Evolutionary conservation across 2,888 invertebrate species (phyloP), one percentile per base, ranked within the genome.

Genomic region (Dryobotodes eremita): DNA sequence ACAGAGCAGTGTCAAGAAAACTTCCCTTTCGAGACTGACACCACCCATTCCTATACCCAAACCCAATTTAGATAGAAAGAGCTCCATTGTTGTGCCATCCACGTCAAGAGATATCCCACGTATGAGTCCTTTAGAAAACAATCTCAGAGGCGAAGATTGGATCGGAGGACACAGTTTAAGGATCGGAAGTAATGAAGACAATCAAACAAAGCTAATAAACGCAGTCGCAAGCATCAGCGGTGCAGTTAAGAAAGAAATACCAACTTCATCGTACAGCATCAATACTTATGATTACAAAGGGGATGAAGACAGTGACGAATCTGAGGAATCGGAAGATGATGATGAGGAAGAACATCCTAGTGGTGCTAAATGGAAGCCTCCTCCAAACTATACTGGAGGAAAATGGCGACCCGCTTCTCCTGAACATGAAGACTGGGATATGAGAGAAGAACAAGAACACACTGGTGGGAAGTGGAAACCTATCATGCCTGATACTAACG

Each of bases 341-440:
- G 97, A 97, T 1, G 97, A 97, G 8, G 97, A 97, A 68, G 96
- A 96, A 55, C 92, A 92, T 61, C 86, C 90, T 81, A 98, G 97
- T 8, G 98, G 97, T 0, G 98, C 97, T 3, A 98, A 98, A 92
- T 98, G 98, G 98, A 98, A 98, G 89, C 98, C 98, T 1, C 97
- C 93, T 89, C 93, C 94, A 4, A 94, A 96, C 84, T 95, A 97
- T 53, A 97, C 96, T 2, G 97, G 96, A 65, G 97, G 97, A 0
- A 96, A 96, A 89, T 97, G 97, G 97, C 91, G 94, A 20, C 96
- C 96, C 7, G 96, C 92, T 0, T 96, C 96, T 1, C 96, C 97
- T 11, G 96, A 96, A 53, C 94, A 96, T 50, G 97, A 97, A 82
- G 97, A 97, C 26, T 98, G 98, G 98, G 97, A 97, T 75, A 90